A percentile compares a stretch with the other conserved stretches of the same genome.
These are phyloP conservation scores for Hippopotamyrus pictus DNA, from an alignment of 2,797 vertebrate genomes.

Conservation along the genomic window DNA sequence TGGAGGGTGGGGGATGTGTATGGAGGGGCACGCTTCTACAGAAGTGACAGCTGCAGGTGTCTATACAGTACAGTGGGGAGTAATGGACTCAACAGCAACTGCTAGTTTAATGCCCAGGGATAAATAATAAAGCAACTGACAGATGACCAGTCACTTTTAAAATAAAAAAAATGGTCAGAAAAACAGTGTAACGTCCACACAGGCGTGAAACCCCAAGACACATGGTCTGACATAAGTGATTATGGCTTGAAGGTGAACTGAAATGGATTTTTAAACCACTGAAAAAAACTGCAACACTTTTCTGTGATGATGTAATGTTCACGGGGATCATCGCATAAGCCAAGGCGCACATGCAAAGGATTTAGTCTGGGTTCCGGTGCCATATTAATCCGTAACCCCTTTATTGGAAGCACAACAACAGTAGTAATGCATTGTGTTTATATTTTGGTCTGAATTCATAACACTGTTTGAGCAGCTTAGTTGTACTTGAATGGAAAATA, in stretches of 20 bases:
- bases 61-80: slow-evolving; percentile 26
- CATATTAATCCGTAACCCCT: not conserved
- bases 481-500: not conserved
- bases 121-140: slow-evolving; percentile 30
- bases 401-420: not conserved
- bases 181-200: not conserved
- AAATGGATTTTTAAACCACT: slow-evolving; percentile 1
- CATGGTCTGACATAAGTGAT: not conserved
- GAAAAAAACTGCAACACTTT: not conserved
- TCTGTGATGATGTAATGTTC: slow-evolving; percentile 3
- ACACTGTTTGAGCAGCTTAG: not conserved
- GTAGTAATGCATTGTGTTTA: not conserved
- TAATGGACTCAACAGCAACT: slow-evolving; percentile 19
- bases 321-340: not conserved
- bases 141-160: slow-evolving; percentile 16
- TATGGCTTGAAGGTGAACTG: not conserved
- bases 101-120: slow-evolving; percentile 57
- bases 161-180: not conserved
- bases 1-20: not conserved
- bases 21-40: not conserved
- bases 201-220: not conserved
- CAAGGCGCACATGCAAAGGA: not conserved
- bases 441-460: not conserved
- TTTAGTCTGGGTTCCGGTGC: not conserved
- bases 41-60: slow-evolving; percentile 21